phyloP scores from a whole-genome alignment of 2,888 invertebrate genomes.

The Diabrotica balteata region DNA sequence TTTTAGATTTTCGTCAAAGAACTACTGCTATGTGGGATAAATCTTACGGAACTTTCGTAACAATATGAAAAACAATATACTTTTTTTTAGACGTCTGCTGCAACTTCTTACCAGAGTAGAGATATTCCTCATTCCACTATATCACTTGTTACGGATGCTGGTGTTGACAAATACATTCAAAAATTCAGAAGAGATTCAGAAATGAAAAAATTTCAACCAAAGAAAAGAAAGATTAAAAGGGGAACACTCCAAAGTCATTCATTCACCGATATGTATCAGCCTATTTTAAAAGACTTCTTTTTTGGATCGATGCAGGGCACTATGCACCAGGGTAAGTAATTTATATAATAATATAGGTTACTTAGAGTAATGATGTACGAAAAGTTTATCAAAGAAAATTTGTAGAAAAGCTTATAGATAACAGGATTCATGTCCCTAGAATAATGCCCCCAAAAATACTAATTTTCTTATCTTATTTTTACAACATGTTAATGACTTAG shows the following conservation, averaged over 20 bases:
- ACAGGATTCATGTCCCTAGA: too few species aligned
- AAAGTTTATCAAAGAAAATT: too few species aligned
- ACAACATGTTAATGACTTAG: too few species aligned
- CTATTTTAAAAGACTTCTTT: conserved; percentile 53
- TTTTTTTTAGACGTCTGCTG: conserved; percentile 46
- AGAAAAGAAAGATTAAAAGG: conserved; percentile 49
- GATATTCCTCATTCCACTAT: conserved; percentile 39
- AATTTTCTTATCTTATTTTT: too few species aligned
- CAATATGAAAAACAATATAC: too few species aligned
- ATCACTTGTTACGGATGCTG: conserved; percentile 30
- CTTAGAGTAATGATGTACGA: too few species aligned
- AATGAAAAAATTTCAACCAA: conserved; percentile 45
- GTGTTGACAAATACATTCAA: conserved; percentile 48
- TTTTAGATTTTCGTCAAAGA: too few species aligned
- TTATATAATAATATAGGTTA: too few species aligned
- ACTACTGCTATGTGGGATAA: too few species aligned
- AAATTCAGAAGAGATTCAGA: conserved; percentile 57
- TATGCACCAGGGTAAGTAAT: conserved; percentile 41
- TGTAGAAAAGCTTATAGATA: too few species aligned
- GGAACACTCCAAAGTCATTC: conserved; percentile 59
- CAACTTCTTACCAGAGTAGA: conserved; percentile 51
- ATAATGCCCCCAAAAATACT: too few species aligned
- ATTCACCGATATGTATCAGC: conserved; percentile 55
- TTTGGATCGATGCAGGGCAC: conserved; percentile 55
- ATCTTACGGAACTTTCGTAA: too few species aligned